A percentile compares a stretch with the other conserved stretches of the same genome.
Conservation (phyloP, 2,113 vertebrate genomes). For the Anarhynchus alexandrinus region DNA sequence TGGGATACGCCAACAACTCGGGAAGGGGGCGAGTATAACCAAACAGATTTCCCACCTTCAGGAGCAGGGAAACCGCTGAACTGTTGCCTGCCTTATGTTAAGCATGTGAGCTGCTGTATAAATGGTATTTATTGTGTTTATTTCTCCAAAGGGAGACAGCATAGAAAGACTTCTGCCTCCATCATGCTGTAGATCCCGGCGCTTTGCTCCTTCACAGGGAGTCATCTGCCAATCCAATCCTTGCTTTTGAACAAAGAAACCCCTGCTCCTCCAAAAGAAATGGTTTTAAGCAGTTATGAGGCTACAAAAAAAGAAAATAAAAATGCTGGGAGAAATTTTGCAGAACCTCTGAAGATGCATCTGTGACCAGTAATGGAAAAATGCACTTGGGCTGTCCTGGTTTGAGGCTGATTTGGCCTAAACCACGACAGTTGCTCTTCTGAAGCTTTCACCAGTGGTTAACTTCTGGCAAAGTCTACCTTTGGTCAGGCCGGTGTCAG, state of each 20-base stretch:
- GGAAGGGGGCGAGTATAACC: not conserved
- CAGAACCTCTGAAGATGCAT: not conserved
- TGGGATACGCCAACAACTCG: not conserved
- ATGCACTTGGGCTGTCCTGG: not conserved
- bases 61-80: not conserved
- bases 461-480: not conserved
- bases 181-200: not conserved
- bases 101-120: not conserved
- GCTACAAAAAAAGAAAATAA: not conserved
- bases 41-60: conserved; percentile 20
- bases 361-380: not conserved
- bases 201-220: not conserved
- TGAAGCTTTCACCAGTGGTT: not conserved
- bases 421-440: too few relatives aligned
- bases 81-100: not conserved
- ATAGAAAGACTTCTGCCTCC: not conserved
- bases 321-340: not conserved
- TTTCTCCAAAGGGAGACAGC: not conserved
- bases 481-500: not conserved
- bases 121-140: not conserved
- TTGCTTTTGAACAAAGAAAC: not conserved
- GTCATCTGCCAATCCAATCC: not conserved
- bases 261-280: not conserved
- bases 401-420: too few relatives aligned
- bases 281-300: not conserved